These are phyloP conservation scores for Propithecus perrieri DNA, from an alignment of 2,797 vertebrate genomes.

Conservation along the genomic window DNA sequence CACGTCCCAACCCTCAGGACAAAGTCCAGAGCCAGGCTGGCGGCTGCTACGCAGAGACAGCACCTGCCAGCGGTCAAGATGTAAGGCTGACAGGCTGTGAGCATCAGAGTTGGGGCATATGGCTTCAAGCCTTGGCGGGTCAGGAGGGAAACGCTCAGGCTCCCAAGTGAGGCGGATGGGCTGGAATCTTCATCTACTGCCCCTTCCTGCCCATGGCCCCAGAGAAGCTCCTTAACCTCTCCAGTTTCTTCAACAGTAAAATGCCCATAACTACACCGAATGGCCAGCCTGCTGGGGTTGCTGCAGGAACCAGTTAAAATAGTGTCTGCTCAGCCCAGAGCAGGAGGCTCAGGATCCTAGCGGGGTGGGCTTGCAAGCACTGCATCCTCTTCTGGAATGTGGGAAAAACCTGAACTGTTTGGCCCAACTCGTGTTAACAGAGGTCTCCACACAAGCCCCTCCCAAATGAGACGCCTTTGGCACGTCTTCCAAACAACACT, in stretches of 20 bases:
- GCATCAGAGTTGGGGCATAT: rapidly evolving
- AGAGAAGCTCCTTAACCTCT: neutral
- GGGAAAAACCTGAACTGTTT: neutral
- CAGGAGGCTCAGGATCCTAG: neutral
- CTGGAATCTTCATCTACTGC: neutral
- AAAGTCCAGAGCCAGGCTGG: neutral
- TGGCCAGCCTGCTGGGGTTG: neutral
- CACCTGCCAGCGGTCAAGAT: neutral
- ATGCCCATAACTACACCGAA: rapidly evolving
- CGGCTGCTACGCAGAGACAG: neutral
- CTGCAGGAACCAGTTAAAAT: neutral
- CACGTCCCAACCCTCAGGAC: neutral
- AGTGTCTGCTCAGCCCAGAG: neutral
- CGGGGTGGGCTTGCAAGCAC: neutral
- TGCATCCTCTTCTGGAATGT: neutral
- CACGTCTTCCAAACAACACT: neutral
- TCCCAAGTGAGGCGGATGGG: neutral
- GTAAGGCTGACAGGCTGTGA: neutral
- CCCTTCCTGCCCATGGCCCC: neutral
- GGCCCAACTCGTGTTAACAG: neutral
- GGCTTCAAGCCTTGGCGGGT: neutral
- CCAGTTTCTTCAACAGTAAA: slow-evolving; percentile 13
- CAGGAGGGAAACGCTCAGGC: neutral
- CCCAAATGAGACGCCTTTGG: neutral
- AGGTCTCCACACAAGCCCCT: neutral